Base-by-base conservation (phyloP, 2,888 invertebrate species). In the Caenorhabditis doughertyi region DNA sequence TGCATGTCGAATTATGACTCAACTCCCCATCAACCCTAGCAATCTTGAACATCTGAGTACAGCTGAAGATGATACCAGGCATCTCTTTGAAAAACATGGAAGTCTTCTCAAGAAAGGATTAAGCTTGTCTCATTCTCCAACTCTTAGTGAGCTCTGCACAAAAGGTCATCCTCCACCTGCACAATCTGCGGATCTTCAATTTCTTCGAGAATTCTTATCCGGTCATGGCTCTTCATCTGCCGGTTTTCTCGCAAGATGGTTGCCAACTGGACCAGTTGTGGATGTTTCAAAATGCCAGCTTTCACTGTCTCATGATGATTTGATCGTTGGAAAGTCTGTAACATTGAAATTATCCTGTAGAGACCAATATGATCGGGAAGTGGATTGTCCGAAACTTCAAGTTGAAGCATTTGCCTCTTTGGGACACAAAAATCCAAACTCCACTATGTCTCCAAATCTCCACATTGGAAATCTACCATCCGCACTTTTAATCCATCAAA, bases 231-330 rank as follows among this genome's bases (percentile, higher is more conserved):
- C 95, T 11, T 96, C 96, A 1, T 95, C 95, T 89, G 98, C 98
- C 0, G 97, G 97, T 4, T 94, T 97, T 70, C 93, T 98, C 85
- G 97, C 97, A 0, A 95, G 96, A 91, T 98, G 98, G 97, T 93
- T 98, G 74, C 86, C 87, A 18, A 79, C 80, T 13, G 85, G 85
- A 3, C 79, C 88, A 0, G 83, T 87, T 18, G 83, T 88, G 8
- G 88, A 88, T 64, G 83, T 85, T 3, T 77, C 84, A 0, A 80
- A 84, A 42, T 89, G 87, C 89, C 96, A 96, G 92, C 94, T 97
- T 71, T 93, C 95, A 0, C 27, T 88, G 11, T 76, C 82, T 1
- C 83, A 85, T 47, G 86, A 81, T 35, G 89, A 88, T 23, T 83
- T 89, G 67, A 65, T 72, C 13, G 88, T 89, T 23, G 89, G 89